Evolutionary conservation across 2,888 invertebrate genomes (phyloP).

Genomic region (Mongoloraphidia duomilia): DNA sequence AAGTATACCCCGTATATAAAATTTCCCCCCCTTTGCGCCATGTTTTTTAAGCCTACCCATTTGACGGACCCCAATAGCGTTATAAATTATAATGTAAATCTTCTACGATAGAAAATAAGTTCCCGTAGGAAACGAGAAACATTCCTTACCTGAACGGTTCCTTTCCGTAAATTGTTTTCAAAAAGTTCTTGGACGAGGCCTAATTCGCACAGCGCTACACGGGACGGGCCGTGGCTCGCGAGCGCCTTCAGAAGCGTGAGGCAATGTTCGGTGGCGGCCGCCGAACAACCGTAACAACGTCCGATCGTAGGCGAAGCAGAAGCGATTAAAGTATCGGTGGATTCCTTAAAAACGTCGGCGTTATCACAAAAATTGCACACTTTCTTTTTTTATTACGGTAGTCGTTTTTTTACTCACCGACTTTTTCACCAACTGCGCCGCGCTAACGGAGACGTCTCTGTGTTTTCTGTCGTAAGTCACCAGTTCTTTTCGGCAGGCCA

Average conservation of each 20-base stretch:
- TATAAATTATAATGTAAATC: too few relatives aligned
- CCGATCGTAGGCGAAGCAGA: constrained; percentile 29
- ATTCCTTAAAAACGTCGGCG: too few relatives aligned
- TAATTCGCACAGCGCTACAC: constrained; percentile 62
- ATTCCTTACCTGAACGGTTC: constrained; percentile 50
- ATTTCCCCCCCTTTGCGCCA: too few relatives aligned
- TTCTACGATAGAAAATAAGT: too few relatives aligned
- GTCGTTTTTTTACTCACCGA: too few relatives aligned
- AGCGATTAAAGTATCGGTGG: too few relatives aligned
- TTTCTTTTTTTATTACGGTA: too few relatives aligned
- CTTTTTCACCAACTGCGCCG: too few relatives aligned
- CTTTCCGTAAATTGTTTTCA: constrained; percentile 77
- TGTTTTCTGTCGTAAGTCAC: constrained; percentile 83
- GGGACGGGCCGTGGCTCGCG: constrained; percentile 63
- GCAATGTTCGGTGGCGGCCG: constrained; percentile 87
- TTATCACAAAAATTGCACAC: too few relatives aligned
- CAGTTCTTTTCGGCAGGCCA: constrained; percentile 80
- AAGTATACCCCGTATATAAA: too few relatives aligned
- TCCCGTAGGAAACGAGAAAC: constrained; percentile 5
- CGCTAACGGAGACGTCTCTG: constrained; percentile 36
- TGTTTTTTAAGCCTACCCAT: too few relatives aligned
- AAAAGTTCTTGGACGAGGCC: constrained; percentile 82
- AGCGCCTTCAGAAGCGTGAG: constrained; percentile 79
- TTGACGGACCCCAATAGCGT: too few relatives aligned
- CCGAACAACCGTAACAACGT: constrained; percentile 76